phyloP scores from a whole-genome alignment of 23 tunicate genomes.

The Ciona savignyi region DNA sequence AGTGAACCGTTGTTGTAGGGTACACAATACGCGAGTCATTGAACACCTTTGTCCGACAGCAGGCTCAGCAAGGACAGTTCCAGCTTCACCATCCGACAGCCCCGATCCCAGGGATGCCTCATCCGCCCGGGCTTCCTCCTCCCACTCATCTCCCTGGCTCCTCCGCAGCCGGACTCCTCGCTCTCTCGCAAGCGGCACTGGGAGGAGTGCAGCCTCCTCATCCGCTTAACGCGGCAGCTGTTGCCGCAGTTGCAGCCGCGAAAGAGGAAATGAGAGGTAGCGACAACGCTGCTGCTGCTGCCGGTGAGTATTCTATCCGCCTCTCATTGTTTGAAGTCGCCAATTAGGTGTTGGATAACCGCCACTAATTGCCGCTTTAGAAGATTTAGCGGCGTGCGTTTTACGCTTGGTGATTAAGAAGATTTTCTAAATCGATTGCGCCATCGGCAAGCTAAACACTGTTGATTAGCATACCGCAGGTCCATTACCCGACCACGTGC shows the following conservation, averaged over 20 bases:
- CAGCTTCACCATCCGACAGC: conserved; percentile 76
- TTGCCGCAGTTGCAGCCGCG: conserved; percentile 48
- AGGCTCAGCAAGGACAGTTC: conserved; percentile 57
- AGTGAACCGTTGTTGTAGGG: too few relatives aligned
- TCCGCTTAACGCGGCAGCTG: conserved; percentile 19
- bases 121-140: conserved; percentile 48
- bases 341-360: background rate
- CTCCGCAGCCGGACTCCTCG: conserved; percentile 75
- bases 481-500: background rate
- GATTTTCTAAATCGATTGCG: background rate
- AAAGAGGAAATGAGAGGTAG: conserved; percentile 50
- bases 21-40: too few relatives aligned
- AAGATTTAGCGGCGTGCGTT: background rate
- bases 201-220: conserved; percentile 27
- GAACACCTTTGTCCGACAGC: too few relatives aligned
- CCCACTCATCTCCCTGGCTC: conserved; percentile 64
- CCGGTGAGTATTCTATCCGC: conserved; percentile 17
- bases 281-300: conserved; percentile 16
- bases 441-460: background rate
- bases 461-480: background rate
- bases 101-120: conserved; percentile 75
- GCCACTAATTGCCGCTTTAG: background rate
- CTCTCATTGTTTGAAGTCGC: background rate
- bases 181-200: conserved; percentile 68
- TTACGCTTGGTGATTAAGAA: background rate